Base-by-base conservation (phyloP, 1,140 invertebrate species). In the Megalopta genalis region DNA sequence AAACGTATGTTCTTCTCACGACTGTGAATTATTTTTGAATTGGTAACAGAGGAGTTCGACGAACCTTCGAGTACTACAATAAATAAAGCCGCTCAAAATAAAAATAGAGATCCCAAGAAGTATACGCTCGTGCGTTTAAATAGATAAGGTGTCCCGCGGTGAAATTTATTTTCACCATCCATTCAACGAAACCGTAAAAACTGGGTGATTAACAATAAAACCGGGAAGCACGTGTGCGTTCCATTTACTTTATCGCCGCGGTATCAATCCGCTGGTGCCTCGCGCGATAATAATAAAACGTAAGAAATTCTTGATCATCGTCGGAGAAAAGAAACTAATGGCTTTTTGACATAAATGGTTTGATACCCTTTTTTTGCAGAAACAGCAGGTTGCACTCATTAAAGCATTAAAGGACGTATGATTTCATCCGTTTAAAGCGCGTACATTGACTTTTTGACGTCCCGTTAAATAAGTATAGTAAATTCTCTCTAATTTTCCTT, bases 321-420 rank as follows among this genome's bases (percentile, higher is more conserved):
- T 7, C 10, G n/a, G n/a, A 27, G 52, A 21, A 67, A 69, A 57
- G n/a, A 64, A 12, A 63, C 80, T 80, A 74, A 67, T 62, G 52
- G 60, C 60, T 85, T 77, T 65, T 78, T 84, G 70, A 39, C 23
- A 59, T 25, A 68, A 76, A 75, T 72, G 60, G 42, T 46, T 46
- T 67, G 60, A 60, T 32, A 57, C 52, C 32, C 59, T 46, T 46
- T 46, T n/a, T 46, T 12, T 10, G 10, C 10, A 14, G 12, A 14
- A 10, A 46, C 42, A 46, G 42, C 42, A 14, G 42, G 42, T 46
- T 46, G 42, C 10, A 10, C 42, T 10, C 42, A 46, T 46, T 46
- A 46, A 46, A 12, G 42, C 14, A 46, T 46, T 46, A 46, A 14
- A 9, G 2, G 42, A 2, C 14, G 42, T 46, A 46, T 1, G 42